Percentiles rank a stretch among this genome's conserved stretches.
These are phyloP conservation scores for Hydrocynus forskahlii DNA, from an alignment of 2,797 vertebrate genomes.

Conservation along the genomic window DNA sequence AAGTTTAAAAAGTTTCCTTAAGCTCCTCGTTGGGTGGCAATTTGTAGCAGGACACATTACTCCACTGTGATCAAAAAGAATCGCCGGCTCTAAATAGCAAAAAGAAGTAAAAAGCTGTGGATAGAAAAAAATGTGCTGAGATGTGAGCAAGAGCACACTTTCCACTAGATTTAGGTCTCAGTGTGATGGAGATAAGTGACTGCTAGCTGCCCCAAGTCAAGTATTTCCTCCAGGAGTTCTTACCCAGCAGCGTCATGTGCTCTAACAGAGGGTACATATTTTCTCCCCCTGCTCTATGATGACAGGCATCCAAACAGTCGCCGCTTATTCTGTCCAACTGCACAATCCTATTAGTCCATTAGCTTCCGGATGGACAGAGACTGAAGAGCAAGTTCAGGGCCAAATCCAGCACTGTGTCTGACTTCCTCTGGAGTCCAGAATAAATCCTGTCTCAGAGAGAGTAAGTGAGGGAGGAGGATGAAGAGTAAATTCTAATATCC, in stretches of 20 bases:
- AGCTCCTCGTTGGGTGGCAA: neutral
- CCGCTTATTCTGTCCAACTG: neutral
- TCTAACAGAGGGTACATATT: conserved; percentile 5
- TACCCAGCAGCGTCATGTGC: neutral
- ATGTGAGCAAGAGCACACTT: neutral
- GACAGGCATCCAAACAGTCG: conserved; percentile 35
- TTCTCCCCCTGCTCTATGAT: conserved; percentile 27
- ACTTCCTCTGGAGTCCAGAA: conserved; percentile 23
- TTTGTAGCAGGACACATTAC: neutral
- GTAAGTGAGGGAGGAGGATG: conserved; percentile 14
- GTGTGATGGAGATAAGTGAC: neutral
- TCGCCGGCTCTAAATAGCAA: neutral
- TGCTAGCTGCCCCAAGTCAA: neutral
- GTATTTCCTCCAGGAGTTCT: neutral
- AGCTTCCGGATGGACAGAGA: conserved; percentile 19
- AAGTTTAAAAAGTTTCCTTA: conserved; percentile 13
- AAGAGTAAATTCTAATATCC: neutral
- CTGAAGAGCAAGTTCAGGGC: conserved; percentile 15
- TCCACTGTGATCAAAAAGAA: neutral
- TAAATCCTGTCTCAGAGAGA: conserved; percentile 4
- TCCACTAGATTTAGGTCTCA: neutral
- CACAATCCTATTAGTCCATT: conserved; percentile 42
- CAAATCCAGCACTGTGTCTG: conserved; percentile 37
- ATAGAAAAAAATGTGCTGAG: neutral
- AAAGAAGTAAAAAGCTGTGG: neutral